Percentiles rank a stretch among this genome's conserved stretches.
Conservation (phyloP, 2,888 invertebrate genomes). For the Bedellia somnulentella region DNA sequence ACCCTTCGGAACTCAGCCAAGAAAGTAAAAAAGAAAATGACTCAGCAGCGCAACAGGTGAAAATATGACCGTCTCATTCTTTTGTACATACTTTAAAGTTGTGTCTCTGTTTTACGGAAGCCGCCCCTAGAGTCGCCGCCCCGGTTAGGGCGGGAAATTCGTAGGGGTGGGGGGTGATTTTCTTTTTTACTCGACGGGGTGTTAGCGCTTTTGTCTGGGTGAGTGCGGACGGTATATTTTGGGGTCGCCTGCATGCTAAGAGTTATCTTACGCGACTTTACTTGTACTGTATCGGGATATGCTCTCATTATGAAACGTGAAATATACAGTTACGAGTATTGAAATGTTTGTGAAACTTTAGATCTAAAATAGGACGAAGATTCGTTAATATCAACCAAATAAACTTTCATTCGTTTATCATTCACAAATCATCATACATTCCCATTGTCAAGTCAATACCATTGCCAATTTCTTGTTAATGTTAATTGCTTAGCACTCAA, state of each 20-base stretch:
- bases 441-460: too few species aligned
- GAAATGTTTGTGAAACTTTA: too few species aligned
- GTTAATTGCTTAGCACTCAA: too few species aligned
- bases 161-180: slow-evolving; percentile 51
- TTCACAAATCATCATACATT: too few species aligned
- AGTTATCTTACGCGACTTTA: too few species aligned
- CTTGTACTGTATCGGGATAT: too few species aligned
- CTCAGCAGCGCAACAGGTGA: slow-evolving; percentile 61
- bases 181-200: slow-evolving; percentile 55
- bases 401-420: too few species aligned
- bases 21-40: slow-evolving; percentile 56
- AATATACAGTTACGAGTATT: too few species aligned
- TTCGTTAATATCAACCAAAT: too few species aligned
- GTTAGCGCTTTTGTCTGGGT: slow-evolving; percentile 59
- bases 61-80: slow-evolving; percentile 56
- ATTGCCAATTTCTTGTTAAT: too few species aligned
- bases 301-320: too few species aligned
- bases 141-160: slow-evolving; percentile 54
- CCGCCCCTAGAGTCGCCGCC: slow-evolving; percentile 55
- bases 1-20: slow-evolving; percentile 40
- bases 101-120: slow-evolving; percentile 49
- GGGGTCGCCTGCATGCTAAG: slow-evolving; percentile 55
- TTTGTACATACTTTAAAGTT: slow-evolving; percentile 48
- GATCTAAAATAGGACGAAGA: too few species aligned
- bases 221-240: slow-evolving; percentile 56